Base-by-base conservation (phyloP, 2,113 vertebrate species). In the Microtus richardsoni region DNA sequence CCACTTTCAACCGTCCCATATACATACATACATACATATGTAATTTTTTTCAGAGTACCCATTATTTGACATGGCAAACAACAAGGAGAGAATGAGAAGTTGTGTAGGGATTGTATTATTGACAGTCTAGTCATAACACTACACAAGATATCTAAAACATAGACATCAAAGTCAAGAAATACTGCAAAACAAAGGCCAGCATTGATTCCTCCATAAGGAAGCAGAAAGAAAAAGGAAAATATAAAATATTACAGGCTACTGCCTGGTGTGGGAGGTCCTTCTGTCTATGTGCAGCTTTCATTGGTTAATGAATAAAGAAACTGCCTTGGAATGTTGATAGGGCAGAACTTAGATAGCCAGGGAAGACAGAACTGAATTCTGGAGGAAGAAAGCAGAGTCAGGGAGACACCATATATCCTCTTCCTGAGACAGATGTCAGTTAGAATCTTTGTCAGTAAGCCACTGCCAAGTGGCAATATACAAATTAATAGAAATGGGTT, bases 211-310 rank as follows among this genome's bases (percentile, higher is more conserved):
- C 58, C 44, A 4, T 54, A 13, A 33, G 19, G 26, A 49, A 77
- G 80, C 21, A 26, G 9, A 92, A 88, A 88, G 44, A 13, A 91
- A 97, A 94, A 79, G 28, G 28, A 78, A 94, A 88, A 24, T 60
- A 66, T 24, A 77, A 92, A 96, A 36, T 2, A 4, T 5, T 30
- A 83, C 12, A 82, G 22, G 79, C 22, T 62, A 62, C 22, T 41
- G 13, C 8, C n/a, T 58, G 54, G 17, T 58, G 14, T 54, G 54
- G 54, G 54, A 54, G 54, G 54, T 54, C 54, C 54, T 54, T 54
- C 54, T 54, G 54, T 58, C 17, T 58, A 58, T 58, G 54, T 58
- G 54, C 54, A 58, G 17, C 54, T 58, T 58, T 58, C 54, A 54
- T 17, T 54, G 54, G 54, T 54, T 54, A 54, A 54, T 17, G 14